Percentiles rank a stretch among this genome's conserved stretches.
Evolutionary conservation across 1,140 invertebrate genomes (phyloP).

Genomic region (Hycleus phaleratus): DNA sequence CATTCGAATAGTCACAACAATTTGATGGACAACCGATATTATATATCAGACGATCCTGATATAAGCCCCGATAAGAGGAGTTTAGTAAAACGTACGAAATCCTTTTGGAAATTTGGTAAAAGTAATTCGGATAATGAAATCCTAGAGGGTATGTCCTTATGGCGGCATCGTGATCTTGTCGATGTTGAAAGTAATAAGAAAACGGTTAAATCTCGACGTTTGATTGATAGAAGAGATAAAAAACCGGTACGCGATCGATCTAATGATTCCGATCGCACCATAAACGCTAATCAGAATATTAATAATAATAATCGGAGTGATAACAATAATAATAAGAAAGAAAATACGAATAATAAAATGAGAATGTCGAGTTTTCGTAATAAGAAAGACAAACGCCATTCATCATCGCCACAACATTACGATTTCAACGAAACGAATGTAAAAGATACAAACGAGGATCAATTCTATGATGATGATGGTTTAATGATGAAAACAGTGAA

Average conservation of each 20-base stretch:
- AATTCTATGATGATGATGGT: constrained; percentile 53
- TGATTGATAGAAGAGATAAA: constrained; percentile 22
- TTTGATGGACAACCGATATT: constrained; percentile 41
- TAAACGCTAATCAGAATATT: constrained; percentile 23
- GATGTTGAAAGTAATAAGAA: constrained; percentile 50
- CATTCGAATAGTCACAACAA: constrained; percentile 45
- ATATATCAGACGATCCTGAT: constrained; percentile 48
- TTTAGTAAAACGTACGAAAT: constrained; percentile 69
- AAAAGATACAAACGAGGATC: constrained; percentile 39
- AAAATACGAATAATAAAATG: constrained; percentile 10
- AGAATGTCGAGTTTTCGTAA: background rate
- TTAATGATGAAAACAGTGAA: constrained; percentile 57
- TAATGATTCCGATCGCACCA: constrained; percentile 38
- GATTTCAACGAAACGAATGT: background rate
- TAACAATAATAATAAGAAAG: constrained; percentile 16
- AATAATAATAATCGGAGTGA: background rate
- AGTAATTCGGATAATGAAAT: constrained; percentile 61
- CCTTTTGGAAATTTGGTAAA: constrained; percentile 74
- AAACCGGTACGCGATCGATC: constrained; percentile 32
- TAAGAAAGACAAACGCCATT: too few species aligned
- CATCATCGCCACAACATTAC: background rate
- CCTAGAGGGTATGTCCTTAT: constrained; percentile 74
- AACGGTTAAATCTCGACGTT: constrained; percentile 31
- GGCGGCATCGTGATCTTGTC: constrained; percentile 76
- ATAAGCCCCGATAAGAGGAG: constrained; percentile 47